These are phyloP conservation scores for Lamellibrachia columna DNA, from an alignment of 2,888 invertebrate species.

Conservation along the genomic window DNA sequence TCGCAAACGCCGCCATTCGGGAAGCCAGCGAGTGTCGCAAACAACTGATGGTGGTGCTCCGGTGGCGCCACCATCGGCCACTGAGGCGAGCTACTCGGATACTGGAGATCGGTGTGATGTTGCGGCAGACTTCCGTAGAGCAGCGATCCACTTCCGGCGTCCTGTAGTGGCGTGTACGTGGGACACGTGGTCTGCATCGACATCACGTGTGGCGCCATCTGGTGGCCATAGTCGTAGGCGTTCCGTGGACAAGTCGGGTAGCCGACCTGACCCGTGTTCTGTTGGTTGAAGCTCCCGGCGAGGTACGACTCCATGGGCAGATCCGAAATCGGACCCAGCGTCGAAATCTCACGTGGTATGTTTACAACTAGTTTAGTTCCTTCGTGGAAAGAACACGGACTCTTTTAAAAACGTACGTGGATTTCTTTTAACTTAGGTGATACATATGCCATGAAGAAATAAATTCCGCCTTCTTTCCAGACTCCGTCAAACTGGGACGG, in stretches of 20 bases:
- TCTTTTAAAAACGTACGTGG: neutral
- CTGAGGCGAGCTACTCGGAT: slow-evolving; percentile 2
- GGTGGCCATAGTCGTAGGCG: neutral
- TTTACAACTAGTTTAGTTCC: neutral
- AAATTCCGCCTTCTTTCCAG: neutral
- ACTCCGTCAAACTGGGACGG: neutral
- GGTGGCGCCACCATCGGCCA: slow-evolving; percentile 9
- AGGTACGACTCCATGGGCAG: neutral
- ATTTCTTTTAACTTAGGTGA: neutral
- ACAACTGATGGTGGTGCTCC: neutral
- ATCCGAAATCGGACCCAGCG: neutral
- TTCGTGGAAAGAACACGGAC: neutral
- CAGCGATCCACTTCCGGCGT: neutral
- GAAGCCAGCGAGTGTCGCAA: neutral
- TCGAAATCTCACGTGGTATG: neutral
- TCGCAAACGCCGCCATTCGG: slow-evolving; percentile 16
- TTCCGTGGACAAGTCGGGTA: neutral
- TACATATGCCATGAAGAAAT: neutral
- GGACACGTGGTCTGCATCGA: neutral
- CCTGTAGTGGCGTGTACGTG: neutral
- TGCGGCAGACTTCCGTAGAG: neutral
- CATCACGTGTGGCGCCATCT: neutral
- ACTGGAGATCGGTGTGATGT: neutral
- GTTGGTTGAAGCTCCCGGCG: neutral
- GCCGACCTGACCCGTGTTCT: neutral